Conservation (phyloP, 2,888 invertebrate species). For the Epiblema foenella region DNA sequence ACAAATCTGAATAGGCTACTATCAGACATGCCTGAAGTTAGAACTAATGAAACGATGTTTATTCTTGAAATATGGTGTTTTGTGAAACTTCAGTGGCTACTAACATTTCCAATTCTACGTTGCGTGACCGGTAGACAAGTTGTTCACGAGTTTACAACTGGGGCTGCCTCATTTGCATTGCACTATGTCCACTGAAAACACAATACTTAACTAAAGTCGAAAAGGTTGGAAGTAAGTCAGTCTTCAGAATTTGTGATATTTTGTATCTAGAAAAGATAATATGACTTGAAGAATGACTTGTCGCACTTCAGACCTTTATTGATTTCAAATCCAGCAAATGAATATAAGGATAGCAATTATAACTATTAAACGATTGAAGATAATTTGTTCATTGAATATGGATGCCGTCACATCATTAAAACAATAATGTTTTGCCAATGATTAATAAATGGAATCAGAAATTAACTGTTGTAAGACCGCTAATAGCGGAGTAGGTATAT, state of each 20-base stretch:
- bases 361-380: not conserved
- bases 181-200: slow-evolving; percentile 12
- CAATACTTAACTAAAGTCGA: not conserved
- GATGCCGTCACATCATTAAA: slow-evolving; percentile 3
- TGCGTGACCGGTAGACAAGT: slow-evolving; percentile 10
- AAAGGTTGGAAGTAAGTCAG: slow-evolving; percentile 19
- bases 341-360: not conserved
- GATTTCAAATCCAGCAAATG: not conserved
- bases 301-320: not conserved
- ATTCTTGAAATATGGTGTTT: not conserved
- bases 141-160: slow-evolving; percentile 2
- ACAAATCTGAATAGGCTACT: not conserved
- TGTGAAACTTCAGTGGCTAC: not conserved
- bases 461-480: not conserved
- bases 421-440: slow-evolving; percentile 13
- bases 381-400: slow-evolving; percentile 14
- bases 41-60: not conserved
- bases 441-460: slow-evolving; percentile 3
- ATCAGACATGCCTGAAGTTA: not conserved
- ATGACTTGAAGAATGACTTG: slow-evolving; percentile 22
- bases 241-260: slow-evolving; percentile 38
- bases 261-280: slow-evolving; percentile 31
- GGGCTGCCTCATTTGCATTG: slow-evolving; percentile 35
- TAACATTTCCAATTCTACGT: not conserved
- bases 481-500: not conserved